A percentile compares a stretch with the other conserved stretches of the same genome.
These are phyloP conservation scores for Ennomos erosarius DNA, from an alignment of 2,888 invertebrate genomes.

Conservation along the genomic window DNA sequence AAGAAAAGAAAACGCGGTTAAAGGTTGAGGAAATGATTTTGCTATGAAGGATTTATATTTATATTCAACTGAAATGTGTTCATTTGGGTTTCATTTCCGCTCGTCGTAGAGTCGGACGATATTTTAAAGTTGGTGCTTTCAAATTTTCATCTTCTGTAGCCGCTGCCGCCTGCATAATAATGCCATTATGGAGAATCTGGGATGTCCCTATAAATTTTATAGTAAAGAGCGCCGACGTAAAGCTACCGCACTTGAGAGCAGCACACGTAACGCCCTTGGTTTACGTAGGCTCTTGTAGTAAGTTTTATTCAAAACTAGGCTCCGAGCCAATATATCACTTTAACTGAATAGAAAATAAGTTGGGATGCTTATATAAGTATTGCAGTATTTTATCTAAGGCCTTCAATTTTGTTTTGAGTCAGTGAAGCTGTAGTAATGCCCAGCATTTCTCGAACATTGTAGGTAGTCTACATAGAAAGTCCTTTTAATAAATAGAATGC, in stretches of 20 bases:
- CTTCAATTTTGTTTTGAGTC: slow-evolving; percentile 18
- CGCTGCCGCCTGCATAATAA: slow-evolving; percentile 50
- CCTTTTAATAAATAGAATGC: neutral
- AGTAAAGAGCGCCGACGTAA: slow-evolving; percentile 53
- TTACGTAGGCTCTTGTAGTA: slow-evolving; percentile 34
- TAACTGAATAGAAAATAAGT: slow-evolving; percentile 2
- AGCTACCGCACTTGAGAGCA: slow-evolving; percentile 44
- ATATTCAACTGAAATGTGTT: slow-evolving; percentile 29
- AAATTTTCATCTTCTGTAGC: slow-evolving; percentile 55
- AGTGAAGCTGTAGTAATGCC: neutral
- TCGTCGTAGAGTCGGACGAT: slow-evolving; percentile 41
- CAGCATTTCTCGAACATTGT: neutral
- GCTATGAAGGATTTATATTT: slow-evolving; percentile 31
- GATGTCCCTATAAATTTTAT: slow-evolving; percentile 56
- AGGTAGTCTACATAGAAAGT: neutral
- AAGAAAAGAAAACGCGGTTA: slow-evolving; percentile 10
- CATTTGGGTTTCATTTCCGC: slow-evolving; percentile 36
- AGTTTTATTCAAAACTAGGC: slow-evolving; percentile 31
- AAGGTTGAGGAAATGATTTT: slow-evolving; percentile 38
- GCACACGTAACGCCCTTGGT: slow-evolving; percentile 37
- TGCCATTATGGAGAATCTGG: slow-evolving; percentile 56
- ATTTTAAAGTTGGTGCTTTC: slow-evolving; percentile 42
- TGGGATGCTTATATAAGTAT: slow-evolving; percentile 8
- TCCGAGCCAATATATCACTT: slow-evolving; percentile 34
- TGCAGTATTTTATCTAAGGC: slow-evolving; percentile 12